A percentile compares a stretch with the other conserved stretches of the same genome.
phyloP scores from a whole-genome alignment of 2,797 vertebrate species.

The Mareca strepera region DNA sequence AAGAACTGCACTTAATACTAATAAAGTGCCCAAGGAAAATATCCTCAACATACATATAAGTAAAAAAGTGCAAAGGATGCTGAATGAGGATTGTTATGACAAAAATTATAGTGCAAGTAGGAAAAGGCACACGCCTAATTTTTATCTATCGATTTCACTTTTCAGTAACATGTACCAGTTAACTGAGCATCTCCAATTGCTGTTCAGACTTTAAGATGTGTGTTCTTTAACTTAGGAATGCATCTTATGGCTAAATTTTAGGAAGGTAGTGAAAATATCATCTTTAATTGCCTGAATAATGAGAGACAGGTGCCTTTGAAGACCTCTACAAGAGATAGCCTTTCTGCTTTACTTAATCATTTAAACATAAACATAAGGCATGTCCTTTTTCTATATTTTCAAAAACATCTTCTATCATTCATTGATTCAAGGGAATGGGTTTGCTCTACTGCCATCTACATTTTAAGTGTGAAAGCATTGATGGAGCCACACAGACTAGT shows the following conservation, averaged over 20 bases:
- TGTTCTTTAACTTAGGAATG: neutral
- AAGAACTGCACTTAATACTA: neutral
- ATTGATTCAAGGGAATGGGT: neutral
- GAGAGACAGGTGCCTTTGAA: neutral
- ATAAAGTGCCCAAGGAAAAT: neutral
- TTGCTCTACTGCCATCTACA: neutral
- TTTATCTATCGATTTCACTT: neutral
- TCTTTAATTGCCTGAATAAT: neutral
- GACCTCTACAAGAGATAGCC: neutral
- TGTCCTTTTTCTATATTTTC: neutral
- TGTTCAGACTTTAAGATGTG: neutral
- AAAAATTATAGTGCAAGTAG: neutral
- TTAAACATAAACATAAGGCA: neutral
- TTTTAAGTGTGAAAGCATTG: neutral
- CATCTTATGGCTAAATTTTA: neutral
- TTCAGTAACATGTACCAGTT: neutral
- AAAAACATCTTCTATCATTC: neutral
- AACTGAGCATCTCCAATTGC: neutral
- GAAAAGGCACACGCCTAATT: neutral
- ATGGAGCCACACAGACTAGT: neutral
- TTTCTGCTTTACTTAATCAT: neutral
- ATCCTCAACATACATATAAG: neutral
- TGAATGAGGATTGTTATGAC: neutral
- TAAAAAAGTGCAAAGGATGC: neutral
- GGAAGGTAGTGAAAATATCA: neutral